Evolutionary conservation across 2,113 vertebrate species (phyloP).

Genomic region (Strix aluco): DNA sequence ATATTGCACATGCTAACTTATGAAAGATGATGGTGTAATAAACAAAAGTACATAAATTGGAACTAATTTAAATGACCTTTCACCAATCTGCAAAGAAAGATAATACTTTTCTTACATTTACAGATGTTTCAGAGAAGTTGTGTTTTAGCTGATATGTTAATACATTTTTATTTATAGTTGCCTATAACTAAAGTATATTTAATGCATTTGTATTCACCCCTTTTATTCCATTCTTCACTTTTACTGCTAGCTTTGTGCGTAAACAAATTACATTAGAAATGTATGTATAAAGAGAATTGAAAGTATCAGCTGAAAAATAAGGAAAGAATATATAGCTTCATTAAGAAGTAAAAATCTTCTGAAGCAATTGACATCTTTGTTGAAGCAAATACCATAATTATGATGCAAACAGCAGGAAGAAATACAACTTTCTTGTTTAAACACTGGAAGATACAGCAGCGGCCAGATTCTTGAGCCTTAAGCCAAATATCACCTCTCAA

Average conservation of each 20-base stretch:
- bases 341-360: not conserved
- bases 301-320: not conserved
- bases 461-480: not conserved
- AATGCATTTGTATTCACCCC: not conserved
- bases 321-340: not conserved
- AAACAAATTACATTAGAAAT: not conserved
- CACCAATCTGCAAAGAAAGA: not conserved
- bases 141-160: not conserved
- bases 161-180: not conserved
- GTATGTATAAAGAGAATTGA: not conserved
- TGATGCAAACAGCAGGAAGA: not conserved
- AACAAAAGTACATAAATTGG: not conserved
- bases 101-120: not conserved
- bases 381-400: not conserved
- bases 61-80: not conserved
- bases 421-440: not conserved
- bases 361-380: not conserved
- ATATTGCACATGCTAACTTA: not conserved
- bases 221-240: not conserved
- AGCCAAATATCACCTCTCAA: not conserved
- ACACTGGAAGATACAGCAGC: not conserved
- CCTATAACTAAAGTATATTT: not conserved
- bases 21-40: not conserved
- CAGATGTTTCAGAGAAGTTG: not conserved
- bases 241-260: not conserved